Evolutionary conservation across 2,113 vertebrate genomes (phyloP).

Genomic region (Cololabis saira): DNA sequence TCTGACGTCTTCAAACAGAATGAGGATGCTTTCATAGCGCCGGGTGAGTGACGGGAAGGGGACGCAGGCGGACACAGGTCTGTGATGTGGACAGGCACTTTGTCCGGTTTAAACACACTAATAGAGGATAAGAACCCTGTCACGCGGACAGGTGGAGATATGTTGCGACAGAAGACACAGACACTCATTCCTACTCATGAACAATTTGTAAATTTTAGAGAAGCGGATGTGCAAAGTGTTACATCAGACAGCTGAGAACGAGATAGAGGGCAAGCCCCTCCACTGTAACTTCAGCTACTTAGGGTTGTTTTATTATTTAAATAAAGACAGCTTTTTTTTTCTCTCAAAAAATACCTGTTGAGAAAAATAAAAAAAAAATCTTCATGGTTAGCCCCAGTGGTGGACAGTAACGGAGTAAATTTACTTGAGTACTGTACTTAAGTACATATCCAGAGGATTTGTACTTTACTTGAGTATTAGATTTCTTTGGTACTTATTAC

Average conservation of each 20-base stretch:
- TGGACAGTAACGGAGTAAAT: no score
- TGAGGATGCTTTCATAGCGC: conserved; percentile 78
- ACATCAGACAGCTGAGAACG: conserved; percentile 54
- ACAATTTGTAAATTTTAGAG: conserved; percentile 33
- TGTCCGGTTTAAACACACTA: conserved; percentile 82
- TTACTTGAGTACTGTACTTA: no score
- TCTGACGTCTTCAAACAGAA: conserved; percentile 82
- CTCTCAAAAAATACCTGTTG: conserved; percentile 10
- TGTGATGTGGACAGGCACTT: conserved; percentile 74
- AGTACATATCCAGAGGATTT: no score
- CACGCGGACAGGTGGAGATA: conserved; percentile 64
- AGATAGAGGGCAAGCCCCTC: conserved; percentile 18
- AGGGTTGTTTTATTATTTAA: conserved; percentile 24
- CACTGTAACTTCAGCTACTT: conserved; percentile 1
- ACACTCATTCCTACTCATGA: conserved; percentile 43
- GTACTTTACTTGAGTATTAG: no score
- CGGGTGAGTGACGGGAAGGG: conserved; percentile 74
- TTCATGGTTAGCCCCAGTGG: conserved; percentile 17
- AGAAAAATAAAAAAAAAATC: neutral
- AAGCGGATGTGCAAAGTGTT: conserved; percentile 41
- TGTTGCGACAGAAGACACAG: conserved; percentile 67
- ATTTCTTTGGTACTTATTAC: no score
- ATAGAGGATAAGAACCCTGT: conserved; percentile 76
- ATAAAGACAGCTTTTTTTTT: conserved; percentile 6
- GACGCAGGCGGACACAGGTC: conserved; percentile 63